phyloP scores from a whole-genome alignment of 2,113 vertebrate species.

The Tragulus kanchil region DNA sequence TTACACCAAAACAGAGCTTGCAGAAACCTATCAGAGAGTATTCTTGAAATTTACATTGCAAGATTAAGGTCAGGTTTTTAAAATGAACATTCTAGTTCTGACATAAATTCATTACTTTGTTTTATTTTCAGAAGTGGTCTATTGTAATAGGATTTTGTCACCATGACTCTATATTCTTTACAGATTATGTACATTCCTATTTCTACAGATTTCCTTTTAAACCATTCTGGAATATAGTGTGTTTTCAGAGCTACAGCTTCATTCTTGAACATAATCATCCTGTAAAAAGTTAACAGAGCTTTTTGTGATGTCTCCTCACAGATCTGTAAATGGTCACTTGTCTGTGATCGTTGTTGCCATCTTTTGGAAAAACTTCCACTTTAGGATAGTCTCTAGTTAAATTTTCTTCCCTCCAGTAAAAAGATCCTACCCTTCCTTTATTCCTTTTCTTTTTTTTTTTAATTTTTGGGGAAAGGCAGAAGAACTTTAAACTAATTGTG shows the following conservation, averaged over 20 bases:
- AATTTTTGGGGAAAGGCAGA: background rate
- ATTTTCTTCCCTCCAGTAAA: background rate
- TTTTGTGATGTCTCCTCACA: background rate
- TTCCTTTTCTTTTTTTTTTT: background rate
- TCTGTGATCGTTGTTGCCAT: background rate
- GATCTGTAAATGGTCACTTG: background rate
- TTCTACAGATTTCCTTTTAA: background rate
- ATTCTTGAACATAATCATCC: background rate
- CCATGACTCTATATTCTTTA: background rate
- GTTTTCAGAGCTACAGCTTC: background rate
- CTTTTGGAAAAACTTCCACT: background rate
- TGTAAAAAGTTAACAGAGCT: background rate
- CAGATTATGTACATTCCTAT: background rate
- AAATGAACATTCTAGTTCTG: background rate
- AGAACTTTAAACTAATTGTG: background rate
- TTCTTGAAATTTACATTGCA: constrained; percentile 31
- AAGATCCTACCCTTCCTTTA: background rate
- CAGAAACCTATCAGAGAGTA: constrained; percentile 3
- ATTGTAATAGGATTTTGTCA: background rate
- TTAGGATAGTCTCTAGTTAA: background rate
- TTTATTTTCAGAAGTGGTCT: constrained; percentile 1
- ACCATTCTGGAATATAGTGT: background rate
- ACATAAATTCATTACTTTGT: background rate
- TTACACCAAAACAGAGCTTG: constrained; percentile 47
- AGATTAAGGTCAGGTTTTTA: constrained; percentile 3